Evolutionary conservation across 1,140 invertebrate species (phyloP).

Genomic region (Heliconius melpomene): DNA sequence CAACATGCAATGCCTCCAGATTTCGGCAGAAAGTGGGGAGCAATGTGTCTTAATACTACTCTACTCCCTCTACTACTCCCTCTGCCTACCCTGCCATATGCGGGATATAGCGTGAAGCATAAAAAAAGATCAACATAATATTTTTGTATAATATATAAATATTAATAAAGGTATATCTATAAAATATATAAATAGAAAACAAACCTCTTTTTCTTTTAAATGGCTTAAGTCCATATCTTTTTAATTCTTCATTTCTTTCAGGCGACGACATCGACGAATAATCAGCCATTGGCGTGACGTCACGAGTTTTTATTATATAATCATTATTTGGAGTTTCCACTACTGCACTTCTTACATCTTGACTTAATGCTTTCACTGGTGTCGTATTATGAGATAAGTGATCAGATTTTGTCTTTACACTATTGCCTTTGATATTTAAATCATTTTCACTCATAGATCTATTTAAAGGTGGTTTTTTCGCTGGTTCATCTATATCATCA

Average conservation of each 20-base stretch:
- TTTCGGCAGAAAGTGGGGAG: no score
- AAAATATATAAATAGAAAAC: constrained; percentile 13
- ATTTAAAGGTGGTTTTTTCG: constrained; percentile 41
- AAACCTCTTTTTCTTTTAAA: constrained; percentile 81
- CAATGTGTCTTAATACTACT: no score
- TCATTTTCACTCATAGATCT: constrained; percentile 42
- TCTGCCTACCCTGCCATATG: no score
- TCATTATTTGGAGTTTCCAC: constrained; percentile 60
- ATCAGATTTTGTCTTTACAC: constrained; percentile 15
- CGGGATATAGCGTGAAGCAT: background rate
- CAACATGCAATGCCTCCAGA: no score
- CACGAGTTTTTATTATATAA: constrained; percentile 64
- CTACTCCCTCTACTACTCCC: no score
- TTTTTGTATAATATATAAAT: no score
- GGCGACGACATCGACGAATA: constrained; percentile 80
- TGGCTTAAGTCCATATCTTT: constrained; percentile 82
- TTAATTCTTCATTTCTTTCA: constrained; percentile 76
- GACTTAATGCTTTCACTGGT: constrained; percentile 6
- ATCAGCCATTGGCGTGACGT: constrained; percentile 81
- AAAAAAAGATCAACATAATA: background rate
- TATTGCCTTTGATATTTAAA: constrained; percentile 20
- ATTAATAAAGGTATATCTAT: no score
- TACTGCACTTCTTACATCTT: constrained; percentile 30
- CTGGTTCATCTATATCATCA: constrained; percentile 52
- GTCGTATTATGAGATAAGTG: constrained; percentile 11